Conservation (phyloP, 2,113 vertebrate species). For the Sturnus vulgaris region DNA sequence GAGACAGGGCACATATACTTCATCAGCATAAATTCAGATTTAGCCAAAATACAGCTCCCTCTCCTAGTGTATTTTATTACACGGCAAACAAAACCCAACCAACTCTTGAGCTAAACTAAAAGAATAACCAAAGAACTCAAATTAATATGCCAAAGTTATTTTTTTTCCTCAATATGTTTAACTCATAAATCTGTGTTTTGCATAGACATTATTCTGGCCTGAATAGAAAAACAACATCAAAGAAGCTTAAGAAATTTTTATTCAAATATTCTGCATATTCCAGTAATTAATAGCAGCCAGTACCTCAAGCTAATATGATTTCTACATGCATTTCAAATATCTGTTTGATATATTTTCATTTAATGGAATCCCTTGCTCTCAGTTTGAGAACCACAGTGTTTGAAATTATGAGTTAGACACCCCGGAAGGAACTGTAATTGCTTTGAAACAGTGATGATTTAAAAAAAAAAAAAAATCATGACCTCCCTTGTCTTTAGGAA, state of each 20-base stretch:
- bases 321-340: not conserved
- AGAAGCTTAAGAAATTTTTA: not conserved
- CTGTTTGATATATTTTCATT: not conserved
- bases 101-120: not conserved
- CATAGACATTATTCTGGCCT: not conserved
- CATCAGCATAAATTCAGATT: not conserved
- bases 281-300: not conserved
- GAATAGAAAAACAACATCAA: constrained; percentile 6
- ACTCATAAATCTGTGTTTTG: not conserved
- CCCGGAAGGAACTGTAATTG: not conserved
- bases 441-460: not conserved
- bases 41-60: not conserved
- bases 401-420: not conserved
- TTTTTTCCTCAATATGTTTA: not conserved
- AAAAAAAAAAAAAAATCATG: no score
- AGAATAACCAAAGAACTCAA: not conserved
- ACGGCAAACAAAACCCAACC: not conserved
- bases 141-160: not conserved
- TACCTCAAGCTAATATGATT: not conserved
- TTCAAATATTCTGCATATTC: not conserved
- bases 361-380: not conserved
- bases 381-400: not conserved
- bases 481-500: not conserved
- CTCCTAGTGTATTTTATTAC: not conserved
- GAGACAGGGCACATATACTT: not conserved